Base-by-base conservation (phyloP, 1,140 invertebrate genomes). In the Sitobion miscanthi region DNA sequence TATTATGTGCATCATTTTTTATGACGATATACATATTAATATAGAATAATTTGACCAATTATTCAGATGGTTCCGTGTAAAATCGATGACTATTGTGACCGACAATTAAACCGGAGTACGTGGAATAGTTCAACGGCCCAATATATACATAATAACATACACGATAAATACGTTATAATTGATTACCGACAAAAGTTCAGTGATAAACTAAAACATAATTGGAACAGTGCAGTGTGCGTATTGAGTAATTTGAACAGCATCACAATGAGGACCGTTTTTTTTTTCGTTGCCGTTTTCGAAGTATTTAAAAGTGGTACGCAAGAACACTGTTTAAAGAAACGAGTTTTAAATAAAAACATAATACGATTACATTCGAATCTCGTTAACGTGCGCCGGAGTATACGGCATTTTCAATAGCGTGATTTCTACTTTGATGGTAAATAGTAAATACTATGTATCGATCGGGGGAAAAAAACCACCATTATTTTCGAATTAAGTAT, bases 401-500 rank as follows among this genome's bases (percentile, higher is more conserved):
- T 35, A 45, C 38, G 42, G 89, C 14, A n/a, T 62, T 90, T 62
- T 90, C 54, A 38, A 57, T 57, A 57, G 35, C 62, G 38, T 42
- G 35, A 90, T 42, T 90, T 90, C 17, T 45, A 69, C 89, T 62
- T 90, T 69, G 89, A 69, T 45, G 38, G 89, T 62, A 69, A 77
- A 77, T n/a, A 77, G 89, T 62, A 69, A 77, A 77, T n/a, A 77
- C n/a, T 77, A 77, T 47, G 9, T 62, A 90, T 90, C 38, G 89
- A 62, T 90, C 9, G 89, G 6, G 23, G 45, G 9, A 47, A 25
- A 57, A 90, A 85, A 85, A 35, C 35, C 54, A 90, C 35, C 54
- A 90, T 90, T 69, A 45, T 90, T 90, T 90, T 90, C 25, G 88
- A 90, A 90, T 90, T 62, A 90, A 62, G 30, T 30, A 45, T 62